Base-by-base conservation (phyloP, 2,113 vertebrate species). In the Falco punctatus region DNA sequence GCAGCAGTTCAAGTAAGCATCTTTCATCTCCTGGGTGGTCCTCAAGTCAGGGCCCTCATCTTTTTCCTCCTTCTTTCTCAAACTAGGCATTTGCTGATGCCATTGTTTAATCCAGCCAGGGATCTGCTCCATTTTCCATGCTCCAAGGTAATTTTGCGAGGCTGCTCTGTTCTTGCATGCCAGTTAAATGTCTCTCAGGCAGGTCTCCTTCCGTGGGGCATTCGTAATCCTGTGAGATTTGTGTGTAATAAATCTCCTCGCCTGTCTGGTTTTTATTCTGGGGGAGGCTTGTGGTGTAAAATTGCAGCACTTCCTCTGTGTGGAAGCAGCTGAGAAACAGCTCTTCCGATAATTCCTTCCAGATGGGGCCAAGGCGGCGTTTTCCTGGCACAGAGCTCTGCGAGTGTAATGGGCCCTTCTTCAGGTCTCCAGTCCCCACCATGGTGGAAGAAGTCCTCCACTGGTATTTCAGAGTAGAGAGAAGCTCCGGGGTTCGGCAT, bases 91-190 rank as follows among this genome's bases (percentile, higher is more conserved):
- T 86, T 87, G 85, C 88, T 95, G 96, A 80, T 94, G 88, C 86
- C 93, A 77, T 84, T 90, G 77, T 96, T 88, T 51, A 44, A 71
- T 42, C 75, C 94, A 78, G 94, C 90, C 83, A 22, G 67, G 73
- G 96, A 85, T 94, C 93, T 86, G 87, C 86, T 94, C 57, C 92
- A 92, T 97, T 97, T 95, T 84, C 96, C 96, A 96, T 70, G 90
- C 96, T 94, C 91, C 77, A 24, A 96, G 95, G 81, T 87, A 58
- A 70, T 95, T 96, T 83, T 88, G 89, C 1, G 1, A 82, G 91
- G 92, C 90, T 81, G 73, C 44, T 70, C 55, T 55, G 44, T 27
- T 90, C 91, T 64, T 32, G 32, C 79, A 21, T n/a, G 92, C 87
- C 74, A 78, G 64, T 72, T 40, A 49, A 28, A 8, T 64, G 0